Base-by-base conservation (phyloP, 2,888 invertebrate genomes). In the Malthinus seriepunctatus region DNA sequence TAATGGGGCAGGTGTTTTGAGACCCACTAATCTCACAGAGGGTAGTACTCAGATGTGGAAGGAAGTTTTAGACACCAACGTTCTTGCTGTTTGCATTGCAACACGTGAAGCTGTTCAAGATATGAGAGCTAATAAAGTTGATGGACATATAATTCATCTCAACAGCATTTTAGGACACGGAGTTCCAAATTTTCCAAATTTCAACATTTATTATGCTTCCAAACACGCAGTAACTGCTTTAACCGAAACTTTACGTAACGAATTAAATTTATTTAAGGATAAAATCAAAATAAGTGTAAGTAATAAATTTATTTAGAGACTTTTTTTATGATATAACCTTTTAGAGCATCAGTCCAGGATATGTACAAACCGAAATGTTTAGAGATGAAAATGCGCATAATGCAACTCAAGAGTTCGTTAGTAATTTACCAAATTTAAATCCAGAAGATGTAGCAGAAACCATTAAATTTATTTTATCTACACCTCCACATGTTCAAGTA, bases 261-360 rank as follows among this genome's bases (percentile, higher is more conserved):
- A 23, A 23, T 5, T 23, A 23, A 23, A 23, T 23, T 23, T 5
- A 3, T 23, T 23, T 23, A 5, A 5, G 3, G 23, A 23, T 23
- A 23, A 23, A 23, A 23, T 23, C 23, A 23, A 23, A 23, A 23
- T 23, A 23, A 23, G 23, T 23, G 23, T 23, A 23, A 5, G 23
- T 23, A 23, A 2, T 3, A 3, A 23, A 23, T 23, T 23, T 23
- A 5, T 23, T n/a, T 23, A 23, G 23, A 23, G 23, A 23, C 23
- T 2, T 3, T 23, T 23, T 23, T 3, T 2, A 23, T 23, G 23
- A 23, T 5, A 23, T 3, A 23, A 23, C 2, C 5, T 23, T 67
- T 66, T 52, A 72, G 72, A 71, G 70, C 46, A 62, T 72, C 31
- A 71, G 70, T 58, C 72, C 72, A 8, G 71, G 71, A 10, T 14